Evolutionary conservation across 1,140 invertebrate genomes (phyloP).

Genomic region (Drosophila pseudoobscura): DNA sequence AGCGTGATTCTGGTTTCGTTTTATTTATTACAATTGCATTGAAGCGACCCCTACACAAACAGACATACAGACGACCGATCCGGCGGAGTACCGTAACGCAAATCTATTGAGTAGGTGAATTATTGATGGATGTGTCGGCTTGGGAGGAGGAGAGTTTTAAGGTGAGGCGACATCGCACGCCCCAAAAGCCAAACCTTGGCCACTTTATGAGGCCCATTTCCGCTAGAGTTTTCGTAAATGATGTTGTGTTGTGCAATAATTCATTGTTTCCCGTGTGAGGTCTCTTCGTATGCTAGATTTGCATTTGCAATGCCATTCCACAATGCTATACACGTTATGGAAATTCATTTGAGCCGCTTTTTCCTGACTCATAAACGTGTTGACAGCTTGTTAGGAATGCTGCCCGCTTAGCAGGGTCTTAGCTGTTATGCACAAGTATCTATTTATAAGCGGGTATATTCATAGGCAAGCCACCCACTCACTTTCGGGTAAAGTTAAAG

Average conservation of each 20-base stretch:
- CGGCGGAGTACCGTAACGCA: conserved; percentile 29
- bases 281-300: conserved; percentile 27
- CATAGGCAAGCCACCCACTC: conserved; percentile 26
- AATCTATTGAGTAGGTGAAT: conserved; percentile 50
- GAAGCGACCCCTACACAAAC: conserved; percentile 42
- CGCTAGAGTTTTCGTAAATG: conserved; percentile 41
- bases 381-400: conserved; percentile 38
- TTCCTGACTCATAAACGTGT: conserved; percentile 27
- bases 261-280: conserved; percentile 43
- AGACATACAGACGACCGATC: conserved; percentile 16
- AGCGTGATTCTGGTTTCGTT: conserved; percentile 46
- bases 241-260: conserved; percentile 56
- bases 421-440: not conserved
- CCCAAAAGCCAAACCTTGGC: conserved; percentile 39
- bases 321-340: conserved; percentile 22
- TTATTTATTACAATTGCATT: conserved; percentile 32
- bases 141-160: conserved; percentile 4
- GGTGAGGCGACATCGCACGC: conserved; percentile 41
- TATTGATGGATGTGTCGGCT: conserved; percentile 38
- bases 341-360: conserved; percentile 45
- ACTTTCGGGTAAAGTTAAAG: conserved; percentile 35
- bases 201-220: conserved; percentile 58
- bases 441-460: conserved; percentile 11
- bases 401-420: conserved; percentile 9
- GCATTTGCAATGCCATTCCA: conserved; percentile 28